Base-by-base conservation (phyloP, 2,113 vertebrate species). In the Apodemus sylvaticus region DNA sequence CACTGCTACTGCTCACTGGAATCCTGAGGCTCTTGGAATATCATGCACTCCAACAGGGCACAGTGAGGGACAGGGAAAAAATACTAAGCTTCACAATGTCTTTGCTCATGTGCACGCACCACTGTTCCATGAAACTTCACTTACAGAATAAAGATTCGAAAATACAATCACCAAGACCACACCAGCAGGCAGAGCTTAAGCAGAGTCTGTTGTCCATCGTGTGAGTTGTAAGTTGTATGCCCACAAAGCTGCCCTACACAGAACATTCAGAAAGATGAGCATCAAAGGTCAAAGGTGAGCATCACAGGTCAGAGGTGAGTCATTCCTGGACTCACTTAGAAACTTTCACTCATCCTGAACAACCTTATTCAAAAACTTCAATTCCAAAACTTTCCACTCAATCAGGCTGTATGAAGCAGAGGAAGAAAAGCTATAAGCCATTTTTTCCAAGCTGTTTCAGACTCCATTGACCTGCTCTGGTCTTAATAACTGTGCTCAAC, bases 181-280 rank as follows among this genome's bases (percentile, higher is more conserved):
- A 7, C 62, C 11, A 79, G 24, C 12, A 45, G 26, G 55, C 0
- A 9, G 16, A 68, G 31, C 1, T 12, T n/a, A 42, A 66, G 19
- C 51, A 16, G 48, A 14, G 1, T 10, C 60, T 42, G 9, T 55
- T 34, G 45, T 48, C 26, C 26, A 2, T 29, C 2, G 6, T 1
- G 11, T 89, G 34, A 7, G n/a, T 34, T 19, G 13, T 29, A 73
- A 31, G n/a, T 0, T 88, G 66, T 71, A 22, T 55, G 39, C 7
- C 19, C 26, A 24, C 0, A 2, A 64, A 78, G 73, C 73, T 78
- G 29, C 58, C 73, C 42, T 90, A 13, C 29, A 19, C 34, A 51
- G 55, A 31, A 1, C 26, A 55, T 17, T 0, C 8, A 9, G 74
- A 19, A 60, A 87, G 34, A 45, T 53, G 8, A 4, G 0, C 0